Conservation (phyloP, 2,113 vertebrate genomes). For the Pangasianodon hypophthalmus region DNA sequence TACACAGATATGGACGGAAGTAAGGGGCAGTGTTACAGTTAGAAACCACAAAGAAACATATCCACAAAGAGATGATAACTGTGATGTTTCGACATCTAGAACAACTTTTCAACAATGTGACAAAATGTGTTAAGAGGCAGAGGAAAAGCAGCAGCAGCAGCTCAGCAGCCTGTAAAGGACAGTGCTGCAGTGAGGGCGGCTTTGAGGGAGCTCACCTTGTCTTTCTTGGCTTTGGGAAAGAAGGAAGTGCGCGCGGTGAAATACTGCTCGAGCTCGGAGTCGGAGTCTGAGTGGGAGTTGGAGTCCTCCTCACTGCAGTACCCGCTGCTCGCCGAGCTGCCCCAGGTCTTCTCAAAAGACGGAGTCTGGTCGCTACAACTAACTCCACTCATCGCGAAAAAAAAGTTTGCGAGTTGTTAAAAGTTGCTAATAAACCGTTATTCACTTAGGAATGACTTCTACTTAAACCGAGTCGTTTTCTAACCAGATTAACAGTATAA, state of each 20-base stretch:
- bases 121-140: neutral
- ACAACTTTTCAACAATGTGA: neutral
- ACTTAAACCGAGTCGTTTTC: neutral
- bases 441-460: neutral
- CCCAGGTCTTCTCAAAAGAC: slow-evolving; percentile 79
- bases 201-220: slow-evolving; percentile 60
- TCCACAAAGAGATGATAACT: neutral
- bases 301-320: slow-evolving; percentile 85
- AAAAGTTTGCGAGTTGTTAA: neutral
- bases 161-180: neutral
- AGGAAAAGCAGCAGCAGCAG: neutral
- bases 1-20: neutral
- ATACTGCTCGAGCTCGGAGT: slow-evolving; percentile 83
- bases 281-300: slow-evolving; percentile 71
- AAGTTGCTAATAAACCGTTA: neutral
- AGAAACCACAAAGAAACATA: too few species aligned
- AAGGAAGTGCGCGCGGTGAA: slow-evolving; percentile 84
- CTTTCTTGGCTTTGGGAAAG: slow-evolving; percentile 63
- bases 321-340: slow-evolving; percentile 78
- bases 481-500: neutral
- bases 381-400: slow-evolving; percentile 29
- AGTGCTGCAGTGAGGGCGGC: neutral
- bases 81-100: neutral
- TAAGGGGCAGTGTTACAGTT: neutral
- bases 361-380: slow-evolving; percentile 30